A percentile compares a stretch with the other conserved stretches of the same genome.
These are phyloP conservation scores for Acanthochromis polyacanthus DNA, from an alignment of 2,113 vertebrate species.

Conservation along the genomic window DNA sequence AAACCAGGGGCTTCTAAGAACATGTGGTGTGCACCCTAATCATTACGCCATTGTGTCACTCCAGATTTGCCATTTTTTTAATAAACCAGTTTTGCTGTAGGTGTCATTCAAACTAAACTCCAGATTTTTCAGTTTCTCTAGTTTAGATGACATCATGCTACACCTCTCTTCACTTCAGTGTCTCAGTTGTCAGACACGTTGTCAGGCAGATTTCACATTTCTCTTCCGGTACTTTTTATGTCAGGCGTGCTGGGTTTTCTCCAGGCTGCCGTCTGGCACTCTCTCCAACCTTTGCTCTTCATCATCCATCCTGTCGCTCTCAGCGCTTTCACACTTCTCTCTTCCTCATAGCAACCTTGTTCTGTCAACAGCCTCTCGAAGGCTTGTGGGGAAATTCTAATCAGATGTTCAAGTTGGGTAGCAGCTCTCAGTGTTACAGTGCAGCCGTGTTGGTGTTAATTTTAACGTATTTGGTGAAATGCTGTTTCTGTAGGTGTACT, in stretches of 20 bases:
- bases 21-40: too few relatives aligned
- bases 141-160: conserved; percentile 42
- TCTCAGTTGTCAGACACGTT: conserved; percentile 33
- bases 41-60: too few relatives aligned
- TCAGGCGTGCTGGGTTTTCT: conserved; percentile 22
- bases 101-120: conserved; percentile 1
- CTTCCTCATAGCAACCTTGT: conserved; percentile 40
- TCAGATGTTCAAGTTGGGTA: conserved; percentile 1
- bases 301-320: conserved; percentile 32
- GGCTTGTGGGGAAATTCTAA: conserved; percentile 1
- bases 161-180: conserved; percentile 27
- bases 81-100: background rate
- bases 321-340: conserved; percentile 56
- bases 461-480: too few relatives aligned
- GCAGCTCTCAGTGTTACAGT: background rate
- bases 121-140: conserved; percentile 6
- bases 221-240: conserved; percentile 18
- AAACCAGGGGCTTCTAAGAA: too few relatives aligned
- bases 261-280: conserved; percentile 53
- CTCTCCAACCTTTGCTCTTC: conserved; percentile 34
- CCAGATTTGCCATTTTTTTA: background rate
- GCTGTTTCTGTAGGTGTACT: background rate
- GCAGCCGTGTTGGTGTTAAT: background rate
- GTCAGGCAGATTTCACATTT: conserved; percentile 33
- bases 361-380: conserved; percentile 29